A percentile compares a stretch with the other conserved stretches of the same genome.
Conservation (phyloP, 1,140 invertebrate genomes). For the Brachionus sp. region DNA sequence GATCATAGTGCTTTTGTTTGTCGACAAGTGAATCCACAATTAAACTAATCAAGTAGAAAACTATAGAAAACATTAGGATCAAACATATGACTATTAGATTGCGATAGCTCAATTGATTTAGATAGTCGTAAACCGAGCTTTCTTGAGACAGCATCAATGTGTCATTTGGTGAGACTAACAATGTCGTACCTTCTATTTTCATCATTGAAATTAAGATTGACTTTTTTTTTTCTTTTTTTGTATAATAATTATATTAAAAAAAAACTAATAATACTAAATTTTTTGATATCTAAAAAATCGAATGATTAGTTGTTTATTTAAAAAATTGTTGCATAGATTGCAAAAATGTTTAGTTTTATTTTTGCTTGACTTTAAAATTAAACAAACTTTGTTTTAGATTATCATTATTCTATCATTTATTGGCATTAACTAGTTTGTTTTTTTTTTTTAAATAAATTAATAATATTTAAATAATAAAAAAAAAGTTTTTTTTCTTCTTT, state of each 20-base stretch:
- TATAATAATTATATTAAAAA: background rate
- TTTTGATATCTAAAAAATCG: background rate
- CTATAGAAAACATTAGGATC: conserved; percentile 19
- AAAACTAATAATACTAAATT: background rate
- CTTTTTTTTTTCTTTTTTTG: background rate
- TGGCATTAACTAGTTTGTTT: background rate
- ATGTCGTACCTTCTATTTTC: background rate
- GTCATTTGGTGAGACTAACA: background rate
- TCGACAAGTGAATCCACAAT: conserved; percentile 20
- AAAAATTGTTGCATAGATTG: background rate
- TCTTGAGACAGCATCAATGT: background rate
- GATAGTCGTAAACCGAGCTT: background rate
- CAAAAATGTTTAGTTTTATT: background rate
- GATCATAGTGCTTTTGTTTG: conserved; percentile 15
- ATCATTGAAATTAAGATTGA: background rate
- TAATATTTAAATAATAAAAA: background rate
- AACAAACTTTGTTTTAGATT: background rate
- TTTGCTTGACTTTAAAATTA: background rate
- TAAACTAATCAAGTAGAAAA: conserved; percentile 25
- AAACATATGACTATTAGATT: background rate
- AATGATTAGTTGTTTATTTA: background rate
- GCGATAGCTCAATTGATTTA: background rate
- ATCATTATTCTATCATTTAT: background rate
- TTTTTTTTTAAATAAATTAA: background rate
- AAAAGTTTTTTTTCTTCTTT: background rate